Evolutionary conservation across 2,888 invertebrate genomes (phyloP), one percentile per base, ranked within the genome.

Genomic region (Drosophila tripunctata): DNA sequence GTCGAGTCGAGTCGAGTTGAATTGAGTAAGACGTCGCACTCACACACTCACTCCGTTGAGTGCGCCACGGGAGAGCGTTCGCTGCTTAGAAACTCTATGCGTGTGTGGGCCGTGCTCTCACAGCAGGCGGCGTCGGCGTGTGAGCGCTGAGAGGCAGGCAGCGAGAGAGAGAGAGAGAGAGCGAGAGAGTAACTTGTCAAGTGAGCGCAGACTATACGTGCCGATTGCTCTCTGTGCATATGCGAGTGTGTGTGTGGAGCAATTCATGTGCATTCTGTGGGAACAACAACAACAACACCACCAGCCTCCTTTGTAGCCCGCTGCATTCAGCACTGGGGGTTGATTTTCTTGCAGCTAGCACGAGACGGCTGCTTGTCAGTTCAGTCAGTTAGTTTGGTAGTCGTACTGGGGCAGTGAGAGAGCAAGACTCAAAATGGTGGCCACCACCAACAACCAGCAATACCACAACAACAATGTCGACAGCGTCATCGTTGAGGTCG

Each of bases 391-490:
- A 55, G 68, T 61, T 73, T 36, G 47, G 62, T 36, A 41, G 62
- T 24, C 44, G 4, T 48, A 19, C 58, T 44, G 67, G 52, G 44
- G 62, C 68, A 55, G 69, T 57, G 73, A 82, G 68, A 58, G 60
- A 71, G 77, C 45, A 52, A 77, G 83, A 67, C 85, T 76, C 80
- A 85, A 81, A 82, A 81, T 81, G 81, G 86, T 85, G 71, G 86
- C 81, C 77, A 75, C 70, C 82, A 75, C 60, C 80, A 76, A 68
- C 81, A 64, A 75, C 60, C 80, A 76, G 71, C 81, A 64, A 67
- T 71, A 71, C 75, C 75, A 71, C 70, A 69, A 75, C 78, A 85
- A 67, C 79, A 74, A 81, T 68, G 64, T 60, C 74, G 68, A 73
- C 67, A 47, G 21, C 55, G 61, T 67, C 85, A 75, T 64, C 74